Percentiles rank a stretch among this genome's conserved stretches.
Evolutionary conservation across 2,888 invertebrate species (phyloP).

Genomic region (Opisthograptis luteolata): DNA sequence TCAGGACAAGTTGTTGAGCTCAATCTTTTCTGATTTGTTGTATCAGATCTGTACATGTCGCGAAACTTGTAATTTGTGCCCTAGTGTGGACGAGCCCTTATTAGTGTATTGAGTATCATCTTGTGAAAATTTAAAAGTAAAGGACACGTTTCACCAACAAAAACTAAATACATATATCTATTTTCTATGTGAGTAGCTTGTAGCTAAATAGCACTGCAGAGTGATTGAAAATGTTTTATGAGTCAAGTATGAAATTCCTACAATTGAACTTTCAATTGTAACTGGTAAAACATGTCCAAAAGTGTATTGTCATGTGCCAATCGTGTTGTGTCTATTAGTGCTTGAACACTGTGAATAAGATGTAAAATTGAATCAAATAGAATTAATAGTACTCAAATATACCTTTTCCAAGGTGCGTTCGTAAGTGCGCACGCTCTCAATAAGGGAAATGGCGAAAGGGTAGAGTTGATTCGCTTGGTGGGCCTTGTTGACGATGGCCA

Average conservation of each 20-base stretch:
- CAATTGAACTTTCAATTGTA: not conserved
- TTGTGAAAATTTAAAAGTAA: constrained; percentile 9
- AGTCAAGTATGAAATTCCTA: not conserved
- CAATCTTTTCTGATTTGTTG: too few species aligned
- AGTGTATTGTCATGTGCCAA: constrained; percentile 49
- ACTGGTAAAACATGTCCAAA: constrained; percentile 22
- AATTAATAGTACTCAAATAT: constrained; percentile 51
- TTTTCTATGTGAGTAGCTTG: constrained; percentile 9
- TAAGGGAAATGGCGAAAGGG: constrained; percentile 98
- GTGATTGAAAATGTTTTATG: not conserved
- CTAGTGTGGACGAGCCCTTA: too few species aligned
- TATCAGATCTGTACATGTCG: too few species aligned
- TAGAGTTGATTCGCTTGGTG: constrained; percentile 99
- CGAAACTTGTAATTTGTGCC: too few species aligned
- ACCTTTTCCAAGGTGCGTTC: constrained; percentile 99
- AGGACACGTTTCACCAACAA: constrained; percentile 17
- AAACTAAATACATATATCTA: not conserved
- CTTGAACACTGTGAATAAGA: constrained; percentile 51
- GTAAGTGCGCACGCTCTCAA: constrained; percentile 98
- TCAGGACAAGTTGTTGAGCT: too few species aligned
- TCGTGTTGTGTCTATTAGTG: constrained; percentile 63
- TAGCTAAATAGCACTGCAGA: not conserved
- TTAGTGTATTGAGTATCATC: constrained; percentile 15
- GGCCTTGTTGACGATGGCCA: constrained; percentile 99
- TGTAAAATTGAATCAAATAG: constrained; percentile 28